Evolutionary conservation across 2,888 invertebrate genomes (phyloP).

Genomic region (Drosophila villosipedis): DNA sequence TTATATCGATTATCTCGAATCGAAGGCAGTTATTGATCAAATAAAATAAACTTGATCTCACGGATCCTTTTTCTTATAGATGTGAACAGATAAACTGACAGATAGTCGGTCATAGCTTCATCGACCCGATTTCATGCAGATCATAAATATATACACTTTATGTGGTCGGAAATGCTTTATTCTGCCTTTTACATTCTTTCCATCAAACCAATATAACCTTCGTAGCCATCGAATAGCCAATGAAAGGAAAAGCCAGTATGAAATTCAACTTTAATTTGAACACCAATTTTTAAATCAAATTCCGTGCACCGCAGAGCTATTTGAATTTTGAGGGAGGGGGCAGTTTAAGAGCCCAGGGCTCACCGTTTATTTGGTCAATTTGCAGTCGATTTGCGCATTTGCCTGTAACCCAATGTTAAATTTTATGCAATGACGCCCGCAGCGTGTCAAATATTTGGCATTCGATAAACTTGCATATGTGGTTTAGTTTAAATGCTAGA

Average conservation of each 20-base stretch:
- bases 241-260: not conserved
- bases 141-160: not conserved
- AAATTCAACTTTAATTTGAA: not conserved
- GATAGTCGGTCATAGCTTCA: not conserved
- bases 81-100: not conserved
- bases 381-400: conserved; percentile 20
- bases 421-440: not conserved
- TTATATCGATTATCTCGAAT: not conserved
- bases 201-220: not conserved
- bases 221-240: not conserved
- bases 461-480: conserved; percentile 38
- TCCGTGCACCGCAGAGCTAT: not conserved
- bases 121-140: not conserved
- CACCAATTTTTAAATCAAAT: not conserved
- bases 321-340: no score
- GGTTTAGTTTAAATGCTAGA: conserved; percentile 4
- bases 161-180: not conserved
- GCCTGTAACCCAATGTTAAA: conserved; percentile 7
- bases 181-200: not conserved
- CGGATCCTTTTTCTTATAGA: not conserved
- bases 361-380: conserved; percentile 12
- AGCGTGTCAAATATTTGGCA: conserved; percentile 41
- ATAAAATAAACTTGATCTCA: not conserved
- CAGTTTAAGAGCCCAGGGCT: not conserved
- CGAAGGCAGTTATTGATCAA: not conserved